Percentiles rank a stretch among this genome's conserved stretches.
Evolutionary conservation across 2,888 invertebrate genomes (phyloP).

Genomic region (Scaptomyza cyrtandrae): DNA sequence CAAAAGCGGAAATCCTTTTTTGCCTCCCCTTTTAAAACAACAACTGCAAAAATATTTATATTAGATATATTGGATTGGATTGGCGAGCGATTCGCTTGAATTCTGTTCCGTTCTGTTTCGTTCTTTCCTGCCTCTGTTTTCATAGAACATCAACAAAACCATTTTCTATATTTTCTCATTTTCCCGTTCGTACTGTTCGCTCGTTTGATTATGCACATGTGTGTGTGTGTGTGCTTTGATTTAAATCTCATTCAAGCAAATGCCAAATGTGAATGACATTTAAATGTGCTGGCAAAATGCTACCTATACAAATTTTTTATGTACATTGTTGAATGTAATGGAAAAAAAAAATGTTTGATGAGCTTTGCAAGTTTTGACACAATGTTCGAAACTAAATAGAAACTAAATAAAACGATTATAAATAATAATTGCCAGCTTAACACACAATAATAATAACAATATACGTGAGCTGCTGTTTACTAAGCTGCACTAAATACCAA

Average conservation of each 20-base stretch:
- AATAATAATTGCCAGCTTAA: too few species aligned
- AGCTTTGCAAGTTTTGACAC: too few species aligned
- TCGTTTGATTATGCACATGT: conserved; percentile 11
- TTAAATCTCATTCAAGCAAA: conserved; percentile 49
- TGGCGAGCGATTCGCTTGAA: conserved; percentile 17
- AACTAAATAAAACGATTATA: too few species aligned
- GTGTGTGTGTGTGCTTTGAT: conserved; percentile 37
- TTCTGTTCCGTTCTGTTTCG: conserved; percentile 4
- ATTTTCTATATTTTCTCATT: conserved; percentile 35
- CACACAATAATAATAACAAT: too few species aligned
- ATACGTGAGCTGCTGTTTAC: conserved; percentile 3
- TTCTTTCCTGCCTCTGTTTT: conserved; percentile 6
- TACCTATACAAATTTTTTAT: too few species aligned
- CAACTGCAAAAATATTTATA: conserved; percentile 79
- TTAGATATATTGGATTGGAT: conserved; percentile 79
- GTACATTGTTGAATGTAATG: too few species aligned
- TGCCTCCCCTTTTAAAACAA: conserved; percentile 46
- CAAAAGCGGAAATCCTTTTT: conserved; percentile 75
- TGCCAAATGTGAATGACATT: conserved; percentile 47
- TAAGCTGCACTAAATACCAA: neutral
- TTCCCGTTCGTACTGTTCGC: conserved; percentile 1
- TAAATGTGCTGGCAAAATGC: conserved; percentile 37
- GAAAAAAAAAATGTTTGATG: too few species aligned
- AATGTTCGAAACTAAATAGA: too few species aligned
- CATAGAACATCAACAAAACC: conserved; percentile 17